Conservation (phyloP, 2,888 invertebrate genomes). For the Dioctria rufipes region DNA sequence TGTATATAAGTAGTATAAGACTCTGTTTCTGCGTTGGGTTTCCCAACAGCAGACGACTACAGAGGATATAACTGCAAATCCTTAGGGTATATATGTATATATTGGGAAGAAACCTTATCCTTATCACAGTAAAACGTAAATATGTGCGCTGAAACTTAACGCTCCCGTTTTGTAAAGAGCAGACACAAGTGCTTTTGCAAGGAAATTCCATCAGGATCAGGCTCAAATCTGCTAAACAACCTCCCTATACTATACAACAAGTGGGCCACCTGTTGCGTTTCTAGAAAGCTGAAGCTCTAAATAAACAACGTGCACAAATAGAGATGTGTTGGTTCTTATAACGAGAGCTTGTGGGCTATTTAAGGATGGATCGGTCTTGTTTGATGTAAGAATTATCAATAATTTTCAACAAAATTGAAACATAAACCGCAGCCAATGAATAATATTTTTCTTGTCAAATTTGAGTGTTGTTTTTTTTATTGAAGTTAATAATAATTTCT, state of each 20-base stretch:
- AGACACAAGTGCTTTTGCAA: slow-evolving; percentile 43
- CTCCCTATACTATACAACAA: slow-evolving; percentile 29
- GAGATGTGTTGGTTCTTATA: slow-evolving; percentile 47
- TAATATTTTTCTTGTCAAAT: too few relatives aligned
- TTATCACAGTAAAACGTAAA: slow-evolving; percentile 50
- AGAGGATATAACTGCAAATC: slow-evolving; percentile 41
- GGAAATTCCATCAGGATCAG: slow-evolving; percentile 52
- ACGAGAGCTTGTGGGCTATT: slow-evolving; percentile 37
- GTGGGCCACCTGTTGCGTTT: slow-evolving; percentile 48
- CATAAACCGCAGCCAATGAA: not conserved
- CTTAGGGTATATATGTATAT: slow-evolving; percentile 3
- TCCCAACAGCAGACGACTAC: not conserved
- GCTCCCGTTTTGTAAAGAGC: slow-evolving; percentile 41
- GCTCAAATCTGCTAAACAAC: slow-evolving; percentile 52
- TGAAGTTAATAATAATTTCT: too few relatives aligned
- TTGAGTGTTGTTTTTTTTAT: too few relatives aligned
- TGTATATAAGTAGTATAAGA: not conserved
- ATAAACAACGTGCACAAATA: slow-evolving; percentile 49
- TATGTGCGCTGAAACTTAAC: slow-evolving; percentile 53
- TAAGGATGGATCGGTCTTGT: slow-evolving; percentile 10
- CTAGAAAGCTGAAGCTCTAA: slow-evolving; percentile 37
- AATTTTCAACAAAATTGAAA: slow-evolving; percentile 1
- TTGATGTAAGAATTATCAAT: slow-evolving; percentile 10
- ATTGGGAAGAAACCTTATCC: slow-evolving; percentile 1
- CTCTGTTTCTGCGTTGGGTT: slow-evolving; percentile 12